Evolutionary conservation across 2,888 invertebrate species (phyloP).

Genomic region (Isoperla grammatica): DNA sequence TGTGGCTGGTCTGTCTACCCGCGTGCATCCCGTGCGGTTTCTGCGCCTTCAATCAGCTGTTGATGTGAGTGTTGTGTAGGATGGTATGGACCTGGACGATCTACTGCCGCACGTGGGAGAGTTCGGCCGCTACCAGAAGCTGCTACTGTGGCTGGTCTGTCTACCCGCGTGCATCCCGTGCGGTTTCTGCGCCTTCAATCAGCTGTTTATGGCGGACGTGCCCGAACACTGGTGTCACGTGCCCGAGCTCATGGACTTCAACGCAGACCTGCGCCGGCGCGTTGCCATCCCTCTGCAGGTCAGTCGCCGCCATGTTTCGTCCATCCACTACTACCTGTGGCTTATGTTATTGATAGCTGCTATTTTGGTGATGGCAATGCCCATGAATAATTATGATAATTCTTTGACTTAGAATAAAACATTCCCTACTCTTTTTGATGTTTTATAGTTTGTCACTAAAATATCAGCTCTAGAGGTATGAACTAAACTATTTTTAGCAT

Average conservation of each 20-base stretch:
- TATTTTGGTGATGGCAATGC: background rate
- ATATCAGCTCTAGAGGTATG: too few species aligned
- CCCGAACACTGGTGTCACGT: conserved; percentile 81
- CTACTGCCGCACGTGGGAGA: conserved; percentile 80
- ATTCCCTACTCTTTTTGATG: background rate
- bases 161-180: conserved; percentile 85
- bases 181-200: conserved; percentile 89
- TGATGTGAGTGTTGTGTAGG: conserved; percentile 38
- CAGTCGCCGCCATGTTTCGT: too few species aligned
- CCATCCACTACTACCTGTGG: too few species aligned
- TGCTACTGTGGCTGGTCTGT: conserved; percentile 78
- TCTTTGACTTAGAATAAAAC: background rate
- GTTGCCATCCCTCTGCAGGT: conserved; percentile 43
- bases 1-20: background rate
- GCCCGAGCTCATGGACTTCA: conserved; percentile 55
- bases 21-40: too few species aligned
- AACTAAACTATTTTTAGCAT: too few species aligned
- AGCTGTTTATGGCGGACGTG: conserved; percentile 84
- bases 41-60: too few species aligned
- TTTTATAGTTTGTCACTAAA: too few species aligned
- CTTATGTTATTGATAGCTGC: background rate
- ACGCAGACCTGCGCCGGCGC: conserved; percentile 52
- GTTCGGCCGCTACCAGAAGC: conserved; percentile 83
- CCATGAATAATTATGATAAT: background rate
- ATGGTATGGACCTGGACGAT: conserved; percentile 74